Base-by-base conservation (phyloP, 2,888 invertebrate species). In the Diabrotica balteata region DNA sequence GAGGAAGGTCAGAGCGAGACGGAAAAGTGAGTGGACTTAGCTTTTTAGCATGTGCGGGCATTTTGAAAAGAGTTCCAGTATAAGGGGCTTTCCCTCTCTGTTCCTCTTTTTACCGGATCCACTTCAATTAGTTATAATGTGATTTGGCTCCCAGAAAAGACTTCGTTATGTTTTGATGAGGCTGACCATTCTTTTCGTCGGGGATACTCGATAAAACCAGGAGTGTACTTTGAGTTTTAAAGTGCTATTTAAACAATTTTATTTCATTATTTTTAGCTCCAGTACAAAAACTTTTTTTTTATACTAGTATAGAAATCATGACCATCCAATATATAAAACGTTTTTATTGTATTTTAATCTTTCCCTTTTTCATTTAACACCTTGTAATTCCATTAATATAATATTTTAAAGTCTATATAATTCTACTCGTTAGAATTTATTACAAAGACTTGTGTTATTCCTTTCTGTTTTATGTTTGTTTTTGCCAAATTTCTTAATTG, bases 81-180 rank as follows among this genome's bases (percentile, higher is more conserved):
- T 59, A 66, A 70, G 70, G 68, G 66, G 60, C 43, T 55, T 17
- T 55, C 44, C 45, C 11, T 55, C 44, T 55, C 53, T 53, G 32
- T 66, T 46, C 46, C 75, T 70, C 73, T 77, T 78, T 79, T 78
- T 77, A 75, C 74, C 70, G 71, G 75, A 78, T 75, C 81, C 81
- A 81, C 82, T 82, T 82, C 82, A 82, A 82, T 82, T 82, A 82
- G 82, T 82, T 82, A 82, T 82, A 82, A 82, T 82, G 81, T 82
- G 82, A 82, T 82, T 82, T 82, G 79, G 80, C 79, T 79, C 77
- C 79, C 79, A 80, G 81, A 80, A 82, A 82, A 81, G 81, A 80
- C 80, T 81, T 82, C 82, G 81, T 82, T 82, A 82, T 82, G 80
- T 81, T 82, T 81, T 82, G 81, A 82, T 81, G 81, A 82, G 80